Evolutionary conservation across 37 sponge, comb jelly and placozoan genomes (phyloP).

Genomic region (Hormiphora californensis): DNA sequence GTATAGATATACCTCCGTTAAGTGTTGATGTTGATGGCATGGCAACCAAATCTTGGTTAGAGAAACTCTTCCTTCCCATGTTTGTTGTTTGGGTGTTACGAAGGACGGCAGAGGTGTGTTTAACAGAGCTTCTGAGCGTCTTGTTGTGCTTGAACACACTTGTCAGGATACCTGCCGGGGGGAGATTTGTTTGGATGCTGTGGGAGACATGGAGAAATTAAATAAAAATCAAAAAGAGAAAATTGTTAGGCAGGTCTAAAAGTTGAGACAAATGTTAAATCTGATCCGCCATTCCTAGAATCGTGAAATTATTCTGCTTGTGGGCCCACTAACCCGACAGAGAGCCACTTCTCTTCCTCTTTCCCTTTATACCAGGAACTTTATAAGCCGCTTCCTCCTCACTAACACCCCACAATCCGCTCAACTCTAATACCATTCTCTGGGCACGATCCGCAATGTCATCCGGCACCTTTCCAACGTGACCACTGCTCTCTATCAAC

Average conservation of each 20-base stretch:
- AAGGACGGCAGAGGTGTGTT: not conserved
- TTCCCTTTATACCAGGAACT: conserved; percentile 24
- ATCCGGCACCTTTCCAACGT: not conserved
- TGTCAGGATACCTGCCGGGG: conserved; percentile 33
- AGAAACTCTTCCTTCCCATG: not conserved
- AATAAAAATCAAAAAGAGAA: too few species aligned
- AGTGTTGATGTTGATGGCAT: too few species aligned
- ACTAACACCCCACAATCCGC: conserved; percentile 44
- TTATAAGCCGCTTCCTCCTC: conserved; percentile 42
- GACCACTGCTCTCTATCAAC: not conserved
- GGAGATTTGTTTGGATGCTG: too few species aligned
- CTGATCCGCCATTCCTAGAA: too few species aligned
- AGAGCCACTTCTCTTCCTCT: conserved; percentile 39
- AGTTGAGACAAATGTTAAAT: too few species aligned
- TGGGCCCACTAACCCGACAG: conserved; percentile 12
- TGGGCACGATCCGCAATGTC: conserved; percentile 16
- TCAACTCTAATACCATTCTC: conserved; percentile 27
- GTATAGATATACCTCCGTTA: too few species aligned
- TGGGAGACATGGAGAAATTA: too few species aligned
- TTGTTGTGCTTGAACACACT: conserved; percentile 40
- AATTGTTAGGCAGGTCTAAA: too few species aligned
- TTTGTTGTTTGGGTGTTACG: not conserved
- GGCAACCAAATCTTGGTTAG: conserved; percentile 14
- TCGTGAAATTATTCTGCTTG: too few species aligned
- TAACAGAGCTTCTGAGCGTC: not conserved